phyloP scores from a whole-genome alignment of 2,888 invertebrate species.

The Eupithecia exiguata region DNA sequence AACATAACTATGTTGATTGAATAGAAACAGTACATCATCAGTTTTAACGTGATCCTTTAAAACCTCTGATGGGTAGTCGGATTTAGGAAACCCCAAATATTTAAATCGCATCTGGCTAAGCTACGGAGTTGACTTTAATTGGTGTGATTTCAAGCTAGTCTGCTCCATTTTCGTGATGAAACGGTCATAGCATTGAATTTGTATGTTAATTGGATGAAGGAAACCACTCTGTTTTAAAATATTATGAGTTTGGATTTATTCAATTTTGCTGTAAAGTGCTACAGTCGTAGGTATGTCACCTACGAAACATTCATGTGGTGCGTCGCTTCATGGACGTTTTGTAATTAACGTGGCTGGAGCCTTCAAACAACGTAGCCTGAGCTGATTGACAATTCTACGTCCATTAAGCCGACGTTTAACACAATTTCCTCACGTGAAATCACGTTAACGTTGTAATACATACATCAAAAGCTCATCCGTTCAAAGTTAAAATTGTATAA shows the following conservation, averaged over 20 bases:
- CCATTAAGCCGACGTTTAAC: conserved; percentile 2
- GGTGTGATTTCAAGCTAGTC: conserved; percentile 16
- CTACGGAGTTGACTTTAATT: conserved; percentile 15
- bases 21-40: no score
- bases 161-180: conserved; percentile 1
- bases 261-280: background rate
- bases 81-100: background rate
- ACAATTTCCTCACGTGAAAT: conserved; percentile 3
- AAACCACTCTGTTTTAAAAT: background rate
- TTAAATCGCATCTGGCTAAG: conserved; percentile 2
- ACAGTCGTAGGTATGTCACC: no score
- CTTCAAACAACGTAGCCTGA: conserved; percentile 1
- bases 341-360: conserved; percentile 30
- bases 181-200: conserved; percentile 9
- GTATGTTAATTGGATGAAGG: background rate
- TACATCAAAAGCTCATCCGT: conserved; percentile 13
- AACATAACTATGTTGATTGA: no score
- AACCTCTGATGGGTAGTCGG: background rate
- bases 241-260: background rate
- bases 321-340: background rate
- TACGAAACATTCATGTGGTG: background rate
- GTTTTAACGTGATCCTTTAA: background rate
- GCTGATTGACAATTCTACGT: background rate
- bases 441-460: conserved; percentile 4
- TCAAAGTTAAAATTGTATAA: conserved; percentile 22